phyloP scores from a whole-genome alignment of 1,140 invertebrate species.

The Atopsyche davidsoni region DNA sequence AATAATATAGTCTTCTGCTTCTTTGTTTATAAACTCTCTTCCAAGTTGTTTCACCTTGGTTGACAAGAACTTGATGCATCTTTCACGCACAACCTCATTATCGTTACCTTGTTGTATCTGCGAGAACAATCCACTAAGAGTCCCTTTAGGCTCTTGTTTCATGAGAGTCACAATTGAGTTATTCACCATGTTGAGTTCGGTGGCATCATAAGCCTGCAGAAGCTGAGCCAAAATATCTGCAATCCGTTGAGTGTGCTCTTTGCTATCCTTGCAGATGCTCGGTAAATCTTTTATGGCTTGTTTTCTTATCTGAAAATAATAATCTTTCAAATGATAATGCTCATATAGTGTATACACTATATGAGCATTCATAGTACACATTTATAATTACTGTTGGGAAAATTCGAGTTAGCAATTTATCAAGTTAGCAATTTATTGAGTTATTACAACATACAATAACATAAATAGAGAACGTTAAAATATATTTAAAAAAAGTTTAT shows the following conservation, averaged over 20 bases:
- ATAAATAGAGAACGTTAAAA: no score
- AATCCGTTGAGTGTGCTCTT: conserved; percentile 78
- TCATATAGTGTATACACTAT: no score
- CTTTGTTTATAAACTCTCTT: conserved; percentile 72
- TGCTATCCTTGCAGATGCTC: conserved; percentile 76
- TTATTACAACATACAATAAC: no score
- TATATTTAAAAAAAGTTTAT: no score
- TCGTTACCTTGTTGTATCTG: conserved; percentile 77
- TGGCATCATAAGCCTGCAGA: conserved; percentile 75
- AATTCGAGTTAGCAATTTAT: no score
- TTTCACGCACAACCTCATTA: conserved; percentile 70
- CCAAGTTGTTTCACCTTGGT: conserved; percentile 76
- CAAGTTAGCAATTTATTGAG: no score
- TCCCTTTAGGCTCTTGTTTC: conserved; percentile 58
- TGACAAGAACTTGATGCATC: conserved; percentile 82
- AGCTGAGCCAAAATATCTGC: conserved; percentile 89
- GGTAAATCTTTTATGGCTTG: conserved; percentile 94
- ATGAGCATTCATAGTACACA: no score
- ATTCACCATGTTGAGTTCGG: conserved; percentile 74
- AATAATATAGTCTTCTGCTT: conserved; percentile 81
- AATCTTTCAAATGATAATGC: neutral
- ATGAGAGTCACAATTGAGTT: conserved; percentile 57
- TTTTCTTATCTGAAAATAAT: conserved; percentile 72
- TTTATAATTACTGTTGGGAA: no score
- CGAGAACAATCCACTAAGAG: conserved; percentile 78